Base-by-base conservation (phyloP, 2,113 vertebrate genomes). In the Ameiurus melas region DNA sequence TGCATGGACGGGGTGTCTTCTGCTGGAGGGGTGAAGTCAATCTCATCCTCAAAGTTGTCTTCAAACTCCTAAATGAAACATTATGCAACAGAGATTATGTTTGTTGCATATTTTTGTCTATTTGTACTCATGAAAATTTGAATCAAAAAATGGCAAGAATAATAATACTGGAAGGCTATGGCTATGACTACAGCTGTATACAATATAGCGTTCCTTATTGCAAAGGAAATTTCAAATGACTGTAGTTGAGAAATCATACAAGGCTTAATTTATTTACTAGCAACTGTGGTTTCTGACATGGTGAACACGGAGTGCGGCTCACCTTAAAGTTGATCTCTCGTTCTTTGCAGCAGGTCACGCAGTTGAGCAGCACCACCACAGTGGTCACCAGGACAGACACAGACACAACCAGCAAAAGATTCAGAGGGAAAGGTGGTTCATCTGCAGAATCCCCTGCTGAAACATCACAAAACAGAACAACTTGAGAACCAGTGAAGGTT, bases 271-370 rank as follows among this genome's bases (percentile, higher is more conserved):
- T 22, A 58, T 82, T 82, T 60, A 80, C n/a, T 4, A 19, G 43
- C 75, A 16, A 51, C 2, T 20, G 51, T 33, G 53, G 79, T 58
- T 58, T 81, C 17, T n/a, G 70, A 58, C 33, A 55, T 70, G 17
- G 78, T 16, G 16, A 30, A 30, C 60, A 53, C 17, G 5, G 47
- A 60, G 85, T 78, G 27, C 27, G 58, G 95, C 96, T 94, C 86
- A 99, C 98, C 97, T 99, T 99, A 93, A 99, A 99, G 94, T 98
- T 96, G 93, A 99, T 99, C 93, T 98, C 97, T 0, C 95, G 96
- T 88, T 98, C 96, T 93, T 99, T 99, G 93, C 98, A 99, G 95
- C 98, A 99, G 94, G 96, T 97, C 73, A 97, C 95, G 89, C 98
- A 99, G 93, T 98, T 98, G 77, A 95, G 94, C 53, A 98, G 93